Conservation (phyloP, 2,113 vertebrate species). For the Phocoena sinus region DNA sequence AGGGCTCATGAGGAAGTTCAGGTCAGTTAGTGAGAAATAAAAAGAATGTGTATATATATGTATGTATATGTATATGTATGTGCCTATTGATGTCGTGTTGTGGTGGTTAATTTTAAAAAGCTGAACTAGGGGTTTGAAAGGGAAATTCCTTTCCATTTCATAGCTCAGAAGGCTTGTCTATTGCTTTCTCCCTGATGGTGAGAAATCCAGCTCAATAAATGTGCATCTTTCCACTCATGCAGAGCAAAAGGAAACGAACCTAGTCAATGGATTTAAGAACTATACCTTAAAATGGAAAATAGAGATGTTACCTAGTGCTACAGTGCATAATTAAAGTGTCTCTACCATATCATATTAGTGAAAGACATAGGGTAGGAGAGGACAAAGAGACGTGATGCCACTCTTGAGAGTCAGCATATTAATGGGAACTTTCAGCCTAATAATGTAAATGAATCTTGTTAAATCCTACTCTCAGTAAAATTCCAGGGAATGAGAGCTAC, state of each 20-base stretch:
- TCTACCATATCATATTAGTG: background rate
- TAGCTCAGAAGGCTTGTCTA: background rate
- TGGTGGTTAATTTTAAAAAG: background rate
- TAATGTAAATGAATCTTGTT: background rate
- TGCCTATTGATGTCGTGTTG: rapidly evolving
- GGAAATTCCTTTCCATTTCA: background rate
- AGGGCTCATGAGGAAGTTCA: background rate
- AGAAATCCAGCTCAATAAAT: background rate
- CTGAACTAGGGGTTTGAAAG: background rate
- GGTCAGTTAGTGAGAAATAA: background rate
- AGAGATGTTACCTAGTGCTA: background rate
- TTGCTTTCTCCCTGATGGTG: background rate
- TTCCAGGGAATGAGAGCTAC: background rate
- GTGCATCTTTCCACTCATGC: background rate
- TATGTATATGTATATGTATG: background rate
- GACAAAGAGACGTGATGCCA: background rate
- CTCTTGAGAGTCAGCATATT: background rate
- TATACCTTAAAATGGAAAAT: background rate
- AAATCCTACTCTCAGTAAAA: background rate
- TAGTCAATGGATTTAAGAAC: background rate
- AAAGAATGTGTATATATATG: background rate
- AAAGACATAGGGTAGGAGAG: background rate
- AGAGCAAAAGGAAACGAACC: background rate
- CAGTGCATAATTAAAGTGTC: background rate
- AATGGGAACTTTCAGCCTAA: background rate